Percentiles rank a stretch among this genome's conserved stretches.
Evolutionary conservation across 2,797 vertebrate species (phyloP).

Genomic region (Chrysocyon brachyurus): DNA sequence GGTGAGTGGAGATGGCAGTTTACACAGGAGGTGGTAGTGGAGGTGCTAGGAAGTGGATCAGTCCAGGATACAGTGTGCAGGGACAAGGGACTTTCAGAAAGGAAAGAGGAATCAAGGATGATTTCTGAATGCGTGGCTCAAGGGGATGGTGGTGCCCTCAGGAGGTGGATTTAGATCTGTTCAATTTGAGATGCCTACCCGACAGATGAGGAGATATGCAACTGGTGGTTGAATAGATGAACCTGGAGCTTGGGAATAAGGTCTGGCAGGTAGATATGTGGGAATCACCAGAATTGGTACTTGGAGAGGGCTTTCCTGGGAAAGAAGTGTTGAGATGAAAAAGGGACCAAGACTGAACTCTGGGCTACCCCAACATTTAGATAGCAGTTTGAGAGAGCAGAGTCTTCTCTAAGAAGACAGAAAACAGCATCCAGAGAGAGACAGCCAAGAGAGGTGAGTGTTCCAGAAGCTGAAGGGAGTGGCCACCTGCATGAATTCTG

Average conservation of each 20-base stretch:
- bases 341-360: neutral
- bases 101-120: neutral
- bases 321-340: constrained; percentile 35
- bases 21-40: neutral
- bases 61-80: neutral
- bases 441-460: neutral
- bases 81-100: neutral
- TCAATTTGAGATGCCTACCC: neutral
- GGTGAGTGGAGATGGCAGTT: neutral
- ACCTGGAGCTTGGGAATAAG: neutral
- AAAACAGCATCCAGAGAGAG: neutral
- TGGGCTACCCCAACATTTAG: neutral
- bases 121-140: neutral
- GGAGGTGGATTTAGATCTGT: neutral
- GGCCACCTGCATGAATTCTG: neutral
- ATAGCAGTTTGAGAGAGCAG: neutral
- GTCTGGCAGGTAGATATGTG: neutral
- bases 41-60: neutral
- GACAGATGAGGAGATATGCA: neutral
- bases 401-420: constrained; percentile 17
- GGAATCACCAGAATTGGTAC: neutral
- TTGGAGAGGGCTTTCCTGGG: neutral
- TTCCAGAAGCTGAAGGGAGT: neutral
- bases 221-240: neutral
- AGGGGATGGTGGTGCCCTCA: neutral